These are phyloP conservation scores for Temnothorax longispinosus DNA, from an alignment of 1,140 invertebrate genomes.

Conservation along the genomic window DNA sequence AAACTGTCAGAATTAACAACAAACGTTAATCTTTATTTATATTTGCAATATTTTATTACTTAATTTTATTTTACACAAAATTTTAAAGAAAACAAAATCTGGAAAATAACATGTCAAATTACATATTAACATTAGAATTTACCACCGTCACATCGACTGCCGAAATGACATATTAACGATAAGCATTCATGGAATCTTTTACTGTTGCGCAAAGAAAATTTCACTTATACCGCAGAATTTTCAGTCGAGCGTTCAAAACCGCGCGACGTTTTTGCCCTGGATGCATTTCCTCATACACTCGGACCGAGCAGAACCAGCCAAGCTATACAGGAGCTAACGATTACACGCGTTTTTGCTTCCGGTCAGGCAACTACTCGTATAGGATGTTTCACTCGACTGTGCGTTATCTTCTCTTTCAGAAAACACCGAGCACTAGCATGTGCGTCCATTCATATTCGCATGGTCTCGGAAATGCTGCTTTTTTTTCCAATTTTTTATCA, in stretches of 20 bases:
- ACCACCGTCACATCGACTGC: neutral
- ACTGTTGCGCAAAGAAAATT: neutral
- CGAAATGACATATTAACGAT: neutral
- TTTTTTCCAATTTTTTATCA: neutral
- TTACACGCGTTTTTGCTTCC: slow-evolving; percentile 60
- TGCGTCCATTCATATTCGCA: neutral
- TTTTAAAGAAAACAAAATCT: neutral
- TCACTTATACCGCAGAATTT: neutral
- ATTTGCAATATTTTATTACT: neutral
- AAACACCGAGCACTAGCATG: neutral
- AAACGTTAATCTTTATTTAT: neutral
- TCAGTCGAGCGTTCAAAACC: neutral
- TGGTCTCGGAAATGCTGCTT: neutral
- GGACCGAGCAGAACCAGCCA: slow-evolving; percentile 33
- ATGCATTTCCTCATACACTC: neutral
- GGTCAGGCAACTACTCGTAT: slow-evolving; percentile 29
- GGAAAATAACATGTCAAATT: neutral
- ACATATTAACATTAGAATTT: neutral
- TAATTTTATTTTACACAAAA: neutral
- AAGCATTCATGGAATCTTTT: neutral
- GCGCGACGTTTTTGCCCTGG: slow-evolving; percentile 22
- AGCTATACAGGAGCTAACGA: slow-evolving; percentile 54
- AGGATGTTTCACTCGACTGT: slow-evolving; percentile 48
- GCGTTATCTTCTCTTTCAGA: slow-evolving; percentile 40
- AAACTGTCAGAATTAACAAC: neutral